Conservation (phyloP, 2,888 invertebrate genomes). For the Lacanobia oleracea region DNA sequence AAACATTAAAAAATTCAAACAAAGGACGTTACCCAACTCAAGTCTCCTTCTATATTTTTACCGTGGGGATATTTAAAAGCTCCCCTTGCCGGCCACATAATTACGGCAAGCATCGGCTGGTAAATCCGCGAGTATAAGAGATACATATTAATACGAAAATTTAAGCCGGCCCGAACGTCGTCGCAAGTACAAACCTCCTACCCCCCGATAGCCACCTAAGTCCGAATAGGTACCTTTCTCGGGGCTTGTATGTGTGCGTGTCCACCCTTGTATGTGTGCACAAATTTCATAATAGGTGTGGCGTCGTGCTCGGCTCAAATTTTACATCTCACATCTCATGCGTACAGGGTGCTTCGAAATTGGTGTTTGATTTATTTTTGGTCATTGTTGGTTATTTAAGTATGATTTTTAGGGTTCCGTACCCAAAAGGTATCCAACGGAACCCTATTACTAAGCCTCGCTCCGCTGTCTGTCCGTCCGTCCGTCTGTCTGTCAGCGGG, state of each 20-base stretch:
- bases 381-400: not conserved
- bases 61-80: constrained; percentile 69
- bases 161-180: constrained; percentile 86
- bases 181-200: constrained; percentile 82
- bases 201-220: constrained; percentile 82
- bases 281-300: constrained; percentile 89
- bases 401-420: too few relatives aligned
- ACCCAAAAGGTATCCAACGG: too few relatives aligned
- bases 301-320: constrained; percentile 87
- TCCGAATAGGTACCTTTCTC: constrained; percentile 80
- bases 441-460: too few relatives aligned
- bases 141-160: constrained; percentile 90
- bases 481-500: too few relatives aligned
- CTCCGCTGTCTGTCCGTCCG: too few relatives aligned
- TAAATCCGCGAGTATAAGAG: constrained; percentile 85
- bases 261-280: constrained; percentile 78
- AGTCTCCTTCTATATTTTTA: constrained; percentile 61
- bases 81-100: constrained; percentile 75
- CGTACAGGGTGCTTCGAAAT: constrained; percentile 77
- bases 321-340: constrained; percentile 88
- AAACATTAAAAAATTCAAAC: constrained; percentile 24
- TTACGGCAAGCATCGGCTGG: constrained; percentile 80
- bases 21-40: constrained; percentile 32
- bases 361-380: constrained; percentile 37
- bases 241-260: constrained; percentile 74